Evolutionary conservation across 1,140 invertebrate species (phyloP), one percentile per base, ranked within the genome.

Genomic region (Luehdorfia chinensis): DNA sequence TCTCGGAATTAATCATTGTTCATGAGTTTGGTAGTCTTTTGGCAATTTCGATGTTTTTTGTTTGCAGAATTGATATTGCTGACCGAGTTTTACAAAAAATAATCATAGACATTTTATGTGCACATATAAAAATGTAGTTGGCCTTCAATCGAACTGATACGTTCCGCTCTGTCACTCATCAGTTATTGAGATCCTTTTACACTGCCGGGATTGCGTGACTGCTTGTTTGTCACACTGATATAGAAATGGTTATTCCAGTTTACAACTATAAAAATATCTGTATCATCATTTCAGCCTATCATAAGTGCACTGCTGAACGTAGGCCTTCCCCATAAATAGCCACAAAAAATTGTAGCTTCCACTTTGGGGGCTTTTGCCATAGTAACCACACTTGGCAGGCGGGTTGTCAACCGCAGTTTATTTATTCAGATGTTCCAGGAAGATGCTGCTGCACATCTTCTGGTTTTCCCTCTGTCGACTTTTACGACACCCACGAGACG

Each of bases 111-210:
- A 4, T 15, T 6, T 4, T 11, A 9, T 30, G 41, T 33, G 21
- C 8, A 43, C 36, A 47, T 13, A 41, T 31, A 47, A 34, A 54
- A 59, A 55, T 55, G 56, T 47, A 33, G 39, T 34, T 45, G 59
- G 39, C 59, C 59, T 61, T 61, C 59, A 19, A 32, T 47, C 41
- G 31, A 53, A 44, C 47, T 43, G 33, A 57, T 56, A 57, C 44
- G 59, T 54, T 54, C 41, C 43, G 58, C 50, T 50, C 47, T 48
- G 45, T 8, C 23, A 47, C 34, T 9, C 33, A 47, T 44, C 50
- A 18, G 36, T 25, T 28, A 43, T 27, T 25, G 50, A 32, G 44
- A 53, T 61, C 45, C 16, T 25, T 56, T 61, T 53, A 53, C 50
- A 51, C 33, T 31, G 19, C 45, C n/a, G 13, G 14, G 15, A 6